Evolutionary conservation across 2,797 vertebrate species (phyloP), one percentile per base, ranked within the genome.

Genomic region (Sparidentex hasta): DNA sequence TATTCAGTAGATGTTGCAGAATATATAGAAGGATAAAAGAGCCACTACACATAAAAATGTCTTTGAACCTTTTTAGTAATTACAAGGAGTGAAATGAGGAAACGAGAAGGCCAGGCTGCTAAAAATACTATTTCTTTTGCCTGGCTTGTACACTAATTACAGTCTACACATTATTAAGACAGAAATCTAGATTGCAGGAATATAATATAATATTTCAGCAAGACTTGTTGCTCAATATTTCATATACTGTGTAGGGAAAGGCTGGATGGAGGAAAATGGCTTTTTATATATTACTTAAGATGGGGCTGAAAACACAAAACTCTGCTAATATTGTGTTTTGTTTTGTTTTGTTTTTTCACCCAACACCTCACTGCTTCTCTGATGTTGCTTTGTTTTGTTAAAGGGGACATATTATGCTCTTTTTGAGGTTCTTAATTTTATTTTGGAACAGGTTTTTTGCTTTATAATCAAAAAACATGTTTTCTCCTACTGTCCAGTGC

Each of bases 321-420:
- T 9, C 41, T 3, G 20, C 29, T 51, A 20, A 8, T 20, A 59
- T 48, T 58, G 29, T 21, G 11, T 51, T 52, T 65, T 27, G 6
- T 69, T 43, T 78, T 68, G 38, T 12, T 69, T 43, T 80, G n/a
- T 17, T 20, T 64, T 74, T 73, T 63, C 46, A 64, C 52, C 20
- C 38, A 27, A 23, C 87, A 71, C 80, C 58, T 55, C 71, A 62
- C 58, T 59, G 62, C 85, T 71, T 77, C 68, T 84, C 66, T 82
- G 63, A 3, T 58, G 58, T 64, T 73, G 47, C 59, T 86, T 81
- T 72, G 18, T 79, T 67, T 69, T 47, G 6, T 56, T 1, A n/a
- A 54, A 56, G 27, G 9, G 38, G 38, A 38, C 9, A 38, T 11
- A 38, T 38, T 38, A 38, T 38, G 38, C 38, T 38, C 38, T 9